Evolutionary conservation across 2,797 vertebrate species (phyloP).

Genomic region (Dicrostonyx torquatus): DNA sequence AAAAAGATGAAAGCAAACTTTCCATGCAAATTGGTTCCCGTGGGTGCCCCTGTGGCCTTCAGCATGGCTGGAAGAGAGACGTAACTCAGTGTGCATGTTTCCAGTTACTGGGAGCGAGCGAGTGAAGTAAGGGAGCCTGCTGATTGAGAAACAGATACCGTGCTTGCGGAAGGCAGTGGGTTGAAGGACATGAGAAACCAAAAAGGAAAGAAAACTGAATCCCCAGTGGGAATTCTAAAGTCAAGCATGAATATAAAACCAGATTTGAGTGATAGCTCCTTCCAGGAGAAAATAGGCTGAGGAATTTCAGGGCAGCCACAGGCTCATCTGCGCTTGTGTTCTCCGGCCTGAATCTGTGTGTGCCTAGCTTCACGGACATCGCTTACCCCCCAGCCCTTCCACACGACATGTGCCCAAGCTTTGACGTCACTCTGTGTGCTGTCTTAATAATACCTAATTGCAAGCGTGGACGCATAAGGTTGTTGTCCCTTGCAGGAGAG

Average conservation of each 20-base stretch:
- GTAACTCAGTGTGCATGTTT: neutral
- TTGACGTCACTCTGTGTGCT: conserved; percentile 44
- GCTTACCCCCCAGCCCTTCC: neutral
- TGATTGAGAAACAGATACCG: conserved; percentile 47
- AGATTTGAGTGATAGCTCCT: neutral
- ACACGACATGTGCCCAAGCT: neutral
- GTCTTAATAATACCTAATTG: conserved; percentile 71
- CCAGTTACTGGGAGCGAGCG: neutral
- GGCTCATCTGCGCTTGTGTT: neutral
- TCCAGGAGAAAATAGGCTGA: neutral
- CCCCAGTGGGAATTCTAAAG: neutral
- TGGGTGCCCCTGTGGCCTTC: neutral
- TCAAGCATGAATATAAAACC: neutral
- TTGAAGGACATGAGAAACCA: conserved; percentile 10
- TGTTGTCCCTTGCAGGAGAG: conserved; percentile 68
- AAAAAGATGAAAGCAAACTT: conserved; percentile 56
- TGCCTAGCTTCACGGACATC: neutral
- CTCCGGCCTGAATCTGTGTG: neutral
- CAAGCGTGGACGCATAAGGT: conserved; percentile 50
- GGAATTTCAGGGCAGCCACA: neutral
- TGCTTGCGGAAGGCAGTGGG: neutral
- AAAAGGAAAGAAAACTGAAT: conserved; percentile 13
- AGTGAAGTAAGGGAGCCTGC: neutral
- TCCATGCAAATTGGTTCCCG: conserved; percentile 32
- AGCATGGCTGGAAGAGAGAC: conserved; percentile 5